Percentiles rank a stretch among this genome's conserved stretches.
These are phyloP conservation scores for Porites divaricata DNA, from an alignment of 92 coral and sea anemone species.

Conservation along the genomic window DNA sequence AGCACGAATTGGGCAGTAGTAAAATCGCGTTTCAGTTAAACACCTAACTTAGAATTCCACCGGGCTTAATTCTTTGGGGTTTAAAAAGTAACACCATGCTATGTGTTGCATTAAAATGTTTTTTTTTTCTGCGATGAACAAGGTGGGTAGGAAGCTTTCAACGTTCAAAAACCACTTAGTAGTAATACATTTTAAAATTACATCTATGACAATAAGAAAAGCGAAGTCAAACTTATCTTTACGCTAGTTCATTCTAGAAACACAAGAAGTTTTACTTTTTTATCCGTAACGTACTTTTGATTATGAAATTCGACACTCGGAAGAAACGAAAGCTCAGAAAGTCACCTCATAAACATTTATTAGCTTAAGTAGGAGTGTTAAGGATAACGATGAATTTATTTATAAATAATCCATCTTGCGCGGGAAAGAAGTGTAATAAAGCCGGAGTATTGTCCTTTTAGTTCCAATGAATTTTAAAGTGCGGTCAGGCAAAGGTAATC, in stretches of 20 bases:
- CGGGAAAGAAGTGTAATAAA: conserved; percentile 11
- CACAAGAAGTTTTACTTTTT: neutral
- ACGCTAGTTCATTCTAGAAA: neutral
- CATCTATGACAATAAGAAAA: neutral
- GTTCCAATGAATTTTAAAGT: conserved; percentile 24
- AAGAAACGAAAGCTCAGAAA: neutral
- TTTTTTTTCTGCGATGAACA: neutral
- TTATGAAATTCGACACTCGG: neutral
- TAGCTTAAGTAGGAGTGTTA: conserved; percentile 1
- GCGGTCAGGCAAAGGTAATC: conserved; percentile 7
- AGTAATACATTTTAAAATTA: neutral
- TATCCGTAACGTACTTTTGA: neutral
- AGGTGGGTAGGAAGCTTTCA: neutral
- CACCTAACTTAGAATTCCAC: too few species aligned
- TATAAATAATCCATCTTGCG: neutral
- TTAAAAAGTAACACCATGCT: too few species aligned
- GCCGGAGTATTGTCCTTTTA: neutral
- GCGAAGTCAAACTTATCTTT: neutral
- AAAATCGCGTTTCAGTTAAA: too few species aligned
- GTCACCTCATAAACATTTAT: neutral
- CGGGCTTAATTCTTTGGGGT: too few species aligned
- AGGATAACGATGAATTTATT: conserved; percentile 2
- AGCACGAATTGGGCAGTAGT: too few species aligned
- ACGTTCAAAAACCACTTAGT: neutral
- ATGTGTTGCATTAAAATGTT: neutral